Percentiles rank a stretch among this genome's conserved stretches.
phyloP scores from a whole-genome alignment of 1,140 invertebrate genomes.

The Drosophila lowei region DNA sequence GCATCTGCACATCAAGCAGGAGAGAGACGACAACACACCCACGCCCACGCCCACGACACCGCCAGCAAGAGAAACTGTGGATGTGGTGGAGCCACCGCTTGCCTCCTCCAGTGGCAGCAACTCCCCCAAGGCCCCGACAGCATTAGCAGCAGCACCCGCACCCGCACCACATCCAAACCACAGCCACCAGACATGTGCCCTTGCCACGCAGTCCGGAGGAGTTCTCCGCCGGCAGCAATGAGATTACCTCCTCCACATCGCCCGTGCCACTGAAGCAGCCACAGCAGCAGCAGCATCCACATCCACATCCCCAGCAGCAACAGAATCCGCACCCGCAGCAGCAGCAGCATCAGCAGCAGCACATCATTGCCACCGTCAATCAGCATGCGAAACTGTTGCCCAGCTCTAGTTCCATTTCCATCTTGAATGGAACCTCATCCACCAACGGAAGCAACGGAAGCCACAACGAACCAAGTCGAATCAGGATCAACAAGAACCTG shows the following conservation, averaged over 20 bases:
- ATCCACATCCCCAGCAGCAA: slow-evolving; percentile 27
- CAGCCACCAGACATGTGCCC: slow-evolving; percentile 33
- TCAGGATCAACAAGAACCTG: slow-evolving; percentile 80
- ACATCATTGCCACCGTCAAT: slow-evolving; percentile 77
- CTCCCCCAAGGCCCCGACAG: slow-evolving; percentile 44
- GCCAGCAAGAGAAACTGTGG: slow-evolving; percentile 4
- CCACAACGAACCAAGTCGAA: slow-evolving; percentile 73
- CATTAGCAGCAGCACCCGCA: slow-evolving; percentile 17
- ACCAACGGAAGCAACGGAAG: slow-evolving; percentile 28
- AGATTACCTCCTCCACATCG: slow-evolving; percentile 86
- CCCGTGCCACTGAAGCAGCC: slow-evolving; percentile 72
- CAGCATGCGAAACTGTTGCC: slow-evolving; percentile 79
- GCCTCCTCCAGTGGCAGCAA: slow-evolving; percentile 58
- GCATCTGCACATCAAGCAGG: slow-evolving; percentile 81
- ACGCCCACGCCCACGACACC: slow-evolving; percentile 31
- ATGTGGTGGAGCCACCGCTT: slow-evolving; percentile 24
- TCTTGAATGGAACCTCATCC: slow-evolving; percentile 37
- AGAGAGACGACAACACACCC: slow-evolving; percentile 54
- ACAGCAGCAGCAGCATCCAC: slow-evolving; percentile 30
- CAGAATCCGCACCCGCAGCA: slow-evolving; percentile 8
- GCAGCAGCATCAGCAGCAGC: slow-evolving; percentile 22
- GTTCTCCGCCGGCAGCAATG: slow-evolving; percentile 84
- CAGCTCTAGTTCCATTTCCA: slow-evolving; percentile 41
- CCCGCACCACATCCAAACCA: slow-evolving; percentile 8
- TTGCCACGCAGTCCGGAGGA: slow-evolving; percentile 81